A percentile compares a stretch with the other conserved stretches of the same genome.
Evolutionary conservation across 2,888 invertebrate species (phyloP).

Genomic region (Parascotia fuliginaria): DNA sequence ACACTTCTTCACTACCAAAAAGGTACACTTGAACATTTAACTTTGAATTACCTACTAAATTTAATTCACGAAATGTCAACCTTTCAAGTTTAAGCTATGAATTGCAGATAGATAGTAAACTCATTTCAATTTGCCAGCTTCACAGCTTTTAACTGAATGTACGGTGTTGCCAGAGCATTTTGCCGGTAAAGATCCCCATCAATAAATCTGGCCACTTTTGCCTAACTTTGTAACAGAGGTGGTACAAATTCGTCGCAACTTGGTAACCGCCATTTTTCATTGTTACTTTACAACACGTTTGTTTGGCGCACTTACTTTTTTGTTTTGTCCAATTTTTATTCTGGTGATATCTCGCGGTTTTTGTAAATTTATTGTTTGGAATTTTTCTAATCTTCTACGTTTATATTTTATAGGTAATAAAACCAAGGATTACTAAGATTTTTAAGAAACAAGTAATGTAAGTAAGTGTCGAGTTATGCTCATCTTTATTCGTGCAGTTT

Average conservation of each 20-base stretch:
- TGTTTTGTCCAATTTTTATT: constrained; percentile 47
- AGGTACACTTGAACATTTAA: background rate
- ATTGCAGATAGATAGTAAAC: constrained; percentile 42
- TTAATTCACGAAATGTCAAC: constrained; percentile 19
- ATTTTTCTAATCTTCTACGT: constrained; percentile 40
- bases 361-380: constrained; percentile 37
- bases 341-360: constrained; percentile 42
- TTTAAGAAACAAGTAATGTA: constrained; percentile 8
- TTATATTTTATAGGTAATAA: constrained; percentile 34
- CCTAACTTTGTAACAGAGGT: constrained; percentile 52
- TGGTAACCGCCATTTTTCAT: constrained; percentile 48
- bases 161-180: constrained; percentile 33
- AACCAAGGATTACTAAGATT: constrained; percentile 14
- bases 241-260: constrained; percentile 50
- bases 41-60: constrained; percentile 1
- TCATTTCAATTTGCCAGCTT: constrained; percentile 42
- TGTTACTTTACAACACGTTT: constrained; percentile 52
- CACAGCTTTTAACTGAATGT: constrained; percentile 40
- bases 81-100: constrained; percentile 32
- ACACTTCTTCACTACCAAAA: too few relatives aligned
- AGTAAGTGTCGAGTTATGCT: too few relatives aligned
- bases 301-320: constrained; percentile 39
- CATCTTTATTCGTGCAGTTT: too few relatives aligned
- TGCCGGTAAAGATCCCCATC: constrained; percentile 42
- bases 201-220: constrained; percentile 52